These are phyloP conservation scores for Sebastes vulpes DNA, from an alignment of 2,797 vertebrate genomes.

Conservation along the genomic window DNA sequence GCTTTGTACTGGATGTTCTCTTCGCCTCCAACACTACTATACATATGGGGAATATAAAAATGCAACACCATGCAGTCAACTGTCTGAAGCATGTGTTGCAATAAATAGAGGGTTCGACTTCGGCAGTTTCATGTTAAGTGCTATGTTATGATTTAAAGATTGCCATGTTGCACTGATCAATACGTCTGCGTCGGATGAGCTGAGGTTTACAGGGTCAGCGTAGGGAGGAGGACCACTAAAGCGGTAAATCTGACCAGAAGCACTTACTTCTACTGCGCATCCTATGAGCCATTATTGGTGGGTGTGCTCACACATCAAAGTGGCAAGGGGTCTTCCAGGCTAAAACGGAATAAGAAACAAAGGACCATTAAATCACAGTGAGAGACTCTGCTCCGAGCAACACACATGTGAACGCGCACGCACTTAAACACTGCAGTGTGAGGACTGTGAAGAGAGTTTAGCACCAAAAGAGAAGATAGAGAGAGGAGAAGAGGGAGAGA, in stretches of 20 bases:
- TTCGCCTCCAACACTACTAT: not conserved
- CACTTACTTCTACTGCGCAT: slow-evolving; percentile 83
- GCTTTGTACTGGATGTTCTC: not conserved
- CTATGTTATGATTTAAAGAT: slow-evolving; percentile 54
- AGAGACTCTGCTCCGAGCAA: slow-evolving; percentile 23
- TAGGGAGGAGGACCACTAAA: slow-evolving; percentile 2
- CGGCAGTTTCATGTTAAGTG: slow-evolving; percentile 6
- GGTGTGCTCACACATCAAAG: slow-evolving; percentile 80
- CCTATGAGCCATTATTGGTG: slow-evolving; percentile 78
- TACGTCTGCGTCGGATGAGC: slow-evolving; percentile 52
- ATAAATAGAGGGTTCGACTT: slow-evolving; percentile 20
- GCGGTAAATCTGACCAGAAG: slow-evolving; percentile 78
- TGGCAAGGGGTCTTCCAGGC: slow-evolving; percentile 75
- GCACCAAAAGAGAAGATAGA: slow-evolving; percentile 46
- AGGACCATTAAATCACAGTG: slow-evolving; percentile 67
- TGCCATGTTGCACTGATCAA: slow-evolving; percentile 43
- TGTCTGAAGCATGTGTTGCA: not conserved
- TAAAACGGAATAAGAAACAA: slow-evolving; percentile 75
- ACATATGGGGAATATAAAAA: not conserved
- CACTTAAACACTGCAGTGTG: slow-evolving; percentile 45
- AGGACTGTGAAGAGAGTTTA: slow-evolving; percentile 54
- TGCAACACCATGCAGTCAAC: not conserved
- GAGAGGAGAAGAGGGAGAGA: slow-evolving; percentile 35
- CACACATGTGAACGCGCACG: slow-evolving; percentile 15
- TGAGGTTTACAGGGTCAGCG: slow-evolving; percentile 32